Conservation (phyloP, 2,888 invertebrate genomes). For the Trichopria drosophilae region DNA sequence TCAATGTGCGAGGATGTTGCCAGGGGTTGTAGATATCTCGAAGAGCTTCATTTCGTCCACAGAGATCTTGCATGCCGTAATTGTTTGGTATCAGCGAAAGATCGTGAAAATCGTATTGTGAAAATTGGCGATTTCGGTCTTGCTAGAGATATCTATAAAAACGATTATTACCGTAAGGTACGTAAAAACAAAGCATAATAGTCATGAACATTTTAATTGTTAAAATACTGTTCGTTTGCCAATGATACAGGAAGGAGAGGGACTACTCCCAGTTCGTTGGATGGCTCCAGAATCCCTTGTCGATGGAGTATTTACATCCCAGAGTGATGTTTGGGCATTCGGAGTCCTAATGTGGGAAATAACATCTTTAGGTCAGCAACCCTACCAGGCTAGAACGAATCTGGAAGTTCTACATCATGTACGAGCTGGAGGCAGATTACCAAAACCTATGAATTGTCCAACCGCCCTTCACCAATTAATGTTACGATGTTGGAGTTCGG, state of each 20-base stretch:
- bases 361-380: conserved; percentile 92
- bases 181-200: conserved; percentile 56
- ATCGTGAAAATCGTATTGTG: conserved; percentile 75
- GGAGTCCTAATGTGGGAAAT: conserved; percentile 96
- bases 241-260: conserved; percentile 59
- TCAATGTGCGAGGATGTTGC: conserved; percentile 96
- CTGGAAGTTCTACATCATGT: conserved; percentile 90
- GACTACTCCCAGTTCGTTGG: conserved; percentile 93
- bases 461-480: conserved; percentile 81
- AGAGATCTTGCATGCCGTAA: conserved; percentile 95
- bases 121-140: conserved; percentile 97
- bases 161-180: conserved; percentile 96
- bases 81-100: conserved; percentile 81
- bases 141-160: conserved; percentile 94
- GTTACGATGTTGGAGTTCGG: conserved; percentile 83
- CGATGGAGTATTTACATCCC: conserved; percentile 94
- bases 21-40: conserved; percentile 91
- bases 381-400: conserved; percentile 92
- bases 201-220: not conserved
- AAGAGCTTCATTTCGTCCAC: conserved; percentile 97
- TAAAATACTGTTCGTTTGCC: not conserved
- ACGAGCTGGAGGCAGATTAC: conserved; percentile 82
- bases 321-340: conserved; percentile 97
- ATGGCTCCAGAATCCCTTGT: conserved; percentile 97
- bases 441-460: conserved; percentile 82